phyloP scores from a whole-genome alignment of 53 echinoderm and acorn worm species.

The Hippasteria phrygiana region DNA sequence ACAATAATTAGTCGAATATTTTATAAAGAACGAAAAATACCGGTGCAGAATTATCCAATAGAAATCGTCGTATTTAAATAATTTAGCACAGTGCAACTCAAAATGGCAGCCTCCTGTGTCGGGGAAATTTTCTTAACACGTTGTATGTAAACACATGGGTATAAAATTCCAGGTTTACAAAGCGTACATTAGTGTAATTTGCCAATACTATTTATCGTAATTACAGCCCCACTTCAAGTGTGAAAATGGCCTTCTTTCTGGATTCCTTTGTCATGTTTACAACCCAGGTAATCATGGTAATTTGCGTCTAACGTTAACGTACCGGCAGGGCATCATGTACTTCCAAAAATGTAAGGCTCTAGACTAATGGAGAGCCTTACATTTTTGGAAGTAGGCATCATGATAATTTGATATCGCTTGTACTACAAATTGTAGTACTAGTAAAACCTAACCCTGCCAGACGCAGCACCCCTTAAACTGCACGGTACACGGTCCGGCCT shows the following conservation, averaged over 20 bases:
- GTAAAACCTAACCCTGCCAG: no score
- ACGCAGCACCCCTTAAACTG: no score
- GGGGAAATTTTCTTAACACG: background rate
- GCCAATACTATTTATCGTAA: background rate
- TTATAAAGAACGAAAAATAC: no score
- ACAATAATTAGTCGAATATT: no score
- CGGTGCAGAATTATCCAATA: slow-evolving; percentile 1
- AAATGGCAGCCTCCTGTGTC: slow-evolving; percentile 58
- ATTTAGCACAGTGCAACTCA: background rate
- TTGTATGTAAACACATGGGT: background rate
- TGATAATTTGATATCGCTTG: no score
- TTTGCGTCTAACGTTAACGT: no score
- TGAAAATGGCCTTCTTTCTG: slow-evolving; percentile 85
- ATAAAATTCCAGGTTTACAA: background rate
- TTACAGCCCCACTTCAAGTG: background rate
- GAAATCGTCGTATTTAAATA: background rate
- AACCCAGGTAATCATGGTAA: slow-evolving; percentile 72
- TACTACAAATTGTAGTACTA: no score
- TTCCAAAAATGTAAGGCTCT: no score
- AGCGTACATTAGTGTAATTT: background rate
- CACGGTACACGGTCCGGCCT: no score
- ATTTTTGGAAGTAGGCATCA: no score
- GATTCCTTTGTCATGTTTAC: slow-evolving; percentile 94
- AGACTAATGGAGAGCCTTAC: no score
- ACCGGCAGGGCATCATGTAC: no score